phyloP scores from a whole-genome alignment of 2,888 invertebrate species.

The Dysmachus trigonus region DNA sequence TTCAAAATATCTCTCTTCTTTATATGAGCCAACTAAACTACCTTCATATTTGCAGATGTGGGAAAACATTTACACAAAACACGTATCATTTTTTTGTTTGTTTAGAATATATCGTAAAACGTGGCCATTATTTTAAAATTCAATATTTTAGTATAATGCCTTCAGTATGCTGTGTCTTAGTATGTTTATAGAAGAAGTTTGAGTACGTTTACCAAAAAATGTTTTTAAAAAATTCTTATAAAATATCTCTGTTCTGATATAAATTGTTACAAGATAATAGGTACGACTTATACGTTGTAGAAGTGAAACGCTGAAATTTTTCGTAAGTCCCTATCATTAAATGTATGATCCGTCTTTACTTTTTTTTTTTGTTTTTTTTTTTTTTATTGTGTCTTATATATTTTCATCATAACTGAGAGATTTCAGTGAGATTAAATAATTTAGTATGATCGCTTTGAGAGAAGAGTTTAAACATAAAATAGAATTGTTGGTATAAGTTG shows the following conservation, averaged over 20 bases:
- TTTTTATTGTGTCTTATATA: background rate
- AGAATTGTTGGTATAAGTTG: background rate
- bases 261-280: constrained; percentile 20
- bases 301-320: constrained; percentile 27
- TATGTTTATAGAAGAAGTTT: background rate
- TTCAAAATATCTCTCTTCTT: background rate
- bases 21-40: background rate
- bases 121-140: background rate
- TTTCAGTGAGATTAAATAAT: background rate
- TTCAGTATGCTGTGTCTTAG: background rate
- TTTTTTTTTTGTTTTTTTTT: background rate
- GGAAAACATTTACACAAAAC: background rate
- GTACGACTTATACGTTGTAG: constrained; percentile 2
- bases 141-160: background rate
- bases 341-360: background rate
- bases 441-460: background rate
- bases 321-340: background rate
- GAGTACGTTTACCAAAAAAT: background rate
- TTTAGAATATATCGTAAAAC: background rate
- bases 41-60: background rate
- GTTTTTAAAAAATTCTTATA: background rate
- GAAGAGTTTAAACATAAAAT: background rate
- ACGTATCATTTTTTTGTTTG: background rate
- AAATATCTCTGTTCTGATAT: constrained; percentile 15
- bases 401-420: background rate